phyloP scores from a whole-genome alignment of 2,888 invertebrate species.

The Metellina segmentata region DNA sequence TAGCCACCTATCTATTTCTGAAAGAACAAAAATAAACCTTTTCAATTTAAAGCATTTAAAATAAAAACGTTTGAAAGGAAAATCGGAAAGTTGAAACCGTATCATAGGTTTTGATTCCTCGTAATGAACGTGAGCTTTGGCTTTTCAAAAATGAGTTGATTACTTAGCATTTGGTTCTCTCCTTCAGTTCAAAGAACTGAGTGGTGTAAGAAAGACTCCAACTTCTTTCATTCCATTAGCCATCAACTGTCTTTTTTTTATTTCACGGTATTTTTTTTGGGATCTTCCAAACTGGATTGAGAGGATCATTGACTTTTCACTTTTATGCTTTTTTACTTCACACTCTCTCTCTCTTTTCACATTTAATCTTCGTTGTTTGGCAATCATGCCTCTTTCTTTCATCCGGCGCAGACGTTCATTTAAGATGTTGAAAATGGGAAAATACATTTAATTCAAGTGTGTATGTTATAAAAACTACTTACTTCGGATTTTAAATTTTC shows the following conservation, averaged over 20 bases:
- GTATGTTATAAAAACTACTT: neutral
- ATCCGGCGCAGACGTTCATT: neutral
- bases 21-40: too few species aligned
- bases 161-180: neutral
- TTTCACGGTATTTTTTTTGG: neutral
- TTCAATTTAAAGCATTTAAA: too few species aligned
- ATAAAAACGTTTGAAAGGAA: too few species aligned
- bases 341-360: too few species aligned
- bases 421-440: neutral
- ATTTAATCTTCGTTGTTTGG: neutral
- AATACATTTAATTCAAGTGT: neutral
- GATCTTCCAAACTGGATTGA: neutral
- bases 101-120: too few species aligned
- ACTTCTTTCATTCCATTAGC: neutral
- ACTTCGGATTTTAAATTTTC: too few species aligned
- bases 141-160: neutral
- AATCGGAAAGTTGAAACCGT: too few species aligned
- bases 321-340: neutral
- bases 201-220: neutral
- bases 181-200: neutral
- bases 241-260: neutral
- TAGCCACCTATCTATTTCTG: too few species aligned
- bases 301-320: neutral
- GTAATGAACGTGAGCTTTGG: too few species aligned
- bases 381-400: neutral